Percentiles rank a stretch among this genome's conserved stretches.
Conservation (phyloP, 2,888 invertebrate genomes). For the Stegana nigrithorax region DNA sequence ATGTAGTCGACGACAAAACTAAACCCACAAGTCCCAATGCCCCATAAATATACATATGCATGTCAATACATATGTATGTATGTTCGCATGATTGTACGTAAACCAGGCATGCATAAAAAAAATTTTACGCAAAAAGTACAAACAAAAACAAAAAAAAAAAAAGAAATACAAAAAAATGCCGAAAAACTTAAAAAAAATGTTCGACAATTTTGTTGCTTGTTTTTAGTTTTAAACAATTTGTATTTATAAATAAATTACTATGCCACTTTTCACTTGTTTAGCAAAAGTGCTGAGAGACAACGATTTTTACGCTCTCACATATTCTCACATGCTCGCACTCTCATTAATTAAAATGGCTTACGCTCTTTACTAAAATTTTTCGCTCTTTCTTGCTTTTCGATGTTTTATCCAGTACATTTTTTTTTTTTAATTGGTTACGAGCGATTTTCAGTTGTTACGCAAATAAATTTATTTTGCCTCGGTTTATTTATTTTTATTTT, state of each 20-base stretch:
- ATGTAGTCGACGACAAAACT: no score
- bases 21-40: no score
- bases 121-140: no score
- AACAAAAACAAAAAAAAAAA: neutral
- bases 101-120: no score
- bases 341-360: neutral
- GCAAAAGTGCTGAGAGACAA: no score
- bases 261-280: slow-evolving; percentile 6
- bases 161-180: neutral
- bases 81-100: no score
- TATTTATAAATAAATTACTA: slow-evolving; percentile 32
- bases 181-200: neutral
- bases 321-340: neutral
- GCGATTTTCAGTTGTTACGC: slow-evolving; percentile 39
- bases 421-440: slow-evolving; percentile 55
- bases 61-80: no score
- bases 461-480: slow-evolving; percentile 35
- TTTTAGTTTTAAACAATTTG: neutral
- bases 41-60: no score
- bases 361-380: slow-evolving; percentile 15
- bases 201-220: no score
- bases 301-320: neutral
- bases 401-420: slow-evolving; percentile 38
- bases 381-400: slow-evolving; percentile 2
- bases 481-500: slow-evolving; percentile 23